Conservation (phyloP, 2,888 invertebrate species). For the Hydrotaea cyrtoneurina region DNA sequence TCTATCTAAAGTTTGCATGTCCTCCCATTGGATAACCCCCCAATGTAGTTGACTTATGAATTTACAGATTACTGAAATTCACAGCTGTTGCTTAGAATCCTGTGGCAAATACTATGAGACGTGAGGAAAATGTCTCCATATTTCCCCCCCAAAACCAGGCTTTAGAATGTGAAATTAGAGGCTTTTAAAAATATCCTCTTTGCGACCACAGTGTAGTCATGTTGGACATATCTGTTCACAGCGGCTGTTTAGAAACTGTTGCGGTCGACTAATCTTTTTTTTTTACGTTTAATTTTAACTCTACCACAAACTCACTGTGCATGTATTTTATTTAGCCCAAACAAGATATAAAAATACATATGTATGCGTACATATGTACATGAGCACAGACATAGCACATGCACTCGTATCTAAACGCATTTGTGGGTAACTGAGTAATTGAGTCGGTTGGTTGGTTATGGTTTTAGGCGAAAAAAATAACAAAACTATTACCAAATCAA, state of each 20-base stretch:
- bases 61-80: no score
- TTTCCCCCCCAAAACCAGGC: no score
- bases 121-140: no score
- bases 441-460: neutral
- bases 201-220: neutral
- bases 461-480: conserved; percentile 27
- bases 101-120: no score
- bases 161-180: no score
- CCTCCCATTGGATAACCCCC: no score
- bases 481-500: conserved; percentile 50
- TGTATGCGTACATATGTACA: neutral
- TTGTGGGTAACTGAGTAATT: conserved; percentile 7
- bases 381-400: neutral
- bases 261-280: conserved; percentile 48
- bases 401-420: neutral
- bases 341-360: neutral
- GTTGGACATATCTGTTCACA: conserved; percentile 16
- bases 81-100: no score
- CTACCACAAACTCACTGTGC: neutral
- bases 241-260: conserved; percentile 24
- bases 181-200: no score
- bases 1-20: no score
- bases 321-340: neutral
- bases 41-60: no score
- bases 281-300: neutral